A percentile compares a stretch with the other conserved stretches of the same genome.
phyloP scores from a whole-genome alignment of 2,888 invertebrate species.

The Polyommatus icarus region DNA sequence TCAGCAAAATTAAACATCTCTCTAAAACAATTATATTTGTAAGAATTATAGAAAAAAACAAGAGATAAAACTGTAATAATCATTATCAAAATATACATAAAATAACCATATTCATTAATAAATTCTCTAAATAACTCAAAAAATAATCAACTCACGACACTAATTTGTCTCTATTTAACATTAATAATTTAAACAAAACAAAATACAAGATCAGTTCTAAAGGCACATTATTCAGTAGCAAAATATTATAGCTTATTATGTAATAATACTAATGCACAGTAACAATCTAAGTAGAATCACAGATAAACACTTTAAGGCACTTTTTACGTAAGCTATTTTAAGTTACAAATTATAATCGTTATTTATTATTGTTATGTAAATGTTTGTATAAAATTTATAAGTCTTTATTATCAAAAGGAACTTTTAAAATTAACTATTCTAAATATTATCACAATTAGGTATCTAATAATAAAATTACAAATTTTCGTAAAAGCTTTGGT shows the following conservation, averaged over 20 bases:
- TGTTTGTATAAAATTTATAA: slow-evolving; percentile 31
- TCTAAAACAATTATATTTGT: slow-evolving; percentile 37
- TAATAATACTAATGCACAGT: slow-evolving; percentile 38
- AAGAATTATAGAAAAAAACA: slow-evolving; percentile 36
- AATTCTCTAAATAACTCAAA: too few relatives aligned
- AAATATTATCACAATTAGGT: slow-evolving; percentile 35
- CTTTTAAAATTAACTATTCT: slow-evolving; percentile 36
- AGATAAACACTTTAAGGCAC: not conserved
- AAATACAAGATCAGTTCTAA: slow-evolving; percentile 34
- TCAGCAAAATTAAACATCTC: slow-evolving; percentile 35
- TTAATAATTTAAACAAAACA: slow-evolving; percentile 34
- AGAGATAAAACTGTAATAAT: slow-evolving; percentile 37
- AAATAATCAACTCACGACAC: slow-evolving; percentile 35
- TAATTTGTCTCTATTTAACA: slow-evolving; percentile 37
- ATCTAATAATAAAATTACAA: slow-evolving; percentile 33
- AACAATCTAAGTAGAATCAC: slow-evolving; percentile 38
- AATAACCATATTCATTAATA: too few relatives aligned
- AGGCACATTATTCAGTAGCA: slow-evolving; percentile 35
- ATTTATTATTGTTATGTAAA: slow-evolving; percentile 37
- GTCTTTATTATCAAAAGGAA: slow-evolving; percentile 35
- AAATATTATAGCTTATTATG: slow-evolving; percentile 35
- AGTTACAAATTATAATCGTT: slow-evolving; percentile 36
- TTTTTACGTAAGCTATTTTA: slow-evolving; percentile 37
- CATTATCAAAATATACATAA: slow-evolving; percentile 37
- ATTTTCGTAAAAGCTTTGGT: slow-evolving; percentile 38